Percentiles rank a stretch among this genome's conserved stretches.
phyloP scores from a whole-genome alignment of 1,140 invertebrate genomes.

The Leptestheria dahalacensis region DNA sequence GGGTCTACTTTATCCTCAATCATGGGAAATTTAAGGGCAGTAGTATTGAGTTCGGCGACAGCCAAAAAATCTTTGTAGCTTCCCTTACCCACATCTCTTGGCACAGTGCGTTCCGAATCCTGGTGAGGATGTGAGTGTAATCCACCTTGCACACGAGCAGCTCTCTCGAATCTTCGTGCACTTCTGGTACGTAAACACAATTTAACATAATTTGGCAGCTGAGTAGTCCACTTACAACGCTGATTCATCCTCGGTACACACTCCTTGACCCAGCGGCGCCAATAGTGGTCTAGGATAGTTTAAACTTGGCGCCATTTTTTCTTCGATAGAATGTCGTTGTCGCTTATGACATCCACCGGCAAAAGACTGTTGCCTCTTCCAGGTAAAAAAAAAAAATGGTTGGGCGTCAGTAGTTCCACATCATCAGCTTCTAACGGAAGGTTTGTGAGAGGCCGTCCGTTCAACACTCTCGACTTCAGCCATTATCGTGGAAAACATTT shows the following conservation, averaged over 20 bases:
- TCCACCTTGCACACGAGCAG: background rate
- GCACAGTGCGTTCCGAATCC: background rate
- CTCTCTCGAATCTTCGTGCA: background rate
- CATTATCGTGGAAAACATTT: conserved; percentile 15
- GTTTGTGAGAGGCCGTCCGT: conserved; percentile 16
- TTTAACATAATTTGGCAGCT: background rate
- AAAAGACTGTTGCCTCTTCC: conserved; percentile 1
- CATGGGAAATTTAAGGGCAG: background rate
- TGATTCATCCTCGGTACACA: conserved; percentile 1
- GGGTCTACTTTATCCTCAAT: background rate
- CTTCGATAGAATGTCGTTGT: no score
- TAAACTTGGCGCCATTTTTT: background rate
- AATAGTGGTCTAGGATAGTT: conserved; percentile 12
- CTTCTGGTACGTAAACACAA: background rate
- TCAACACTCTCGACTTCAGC: conserved; percentile 20
- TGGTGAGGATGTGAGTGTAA: background rate
- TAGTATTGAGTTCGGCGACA: background rate
- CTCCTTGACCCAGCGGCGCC: conserved; percentile 16
- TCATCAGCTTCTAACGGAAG: conserved; percentile 9
- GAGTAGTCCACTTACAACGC: background rate
- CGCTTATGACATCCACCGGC: background rate
- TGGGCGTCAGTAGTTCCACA: background rate
- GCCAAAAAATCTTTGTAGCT: background rate
- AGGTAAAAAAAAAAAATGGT: conserved; percentile 14
- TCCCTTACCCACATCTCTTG: background rate